Conservation (phyloP, 2,888 invertebrate genomes). For the Dynastes hyllus region DNA sequence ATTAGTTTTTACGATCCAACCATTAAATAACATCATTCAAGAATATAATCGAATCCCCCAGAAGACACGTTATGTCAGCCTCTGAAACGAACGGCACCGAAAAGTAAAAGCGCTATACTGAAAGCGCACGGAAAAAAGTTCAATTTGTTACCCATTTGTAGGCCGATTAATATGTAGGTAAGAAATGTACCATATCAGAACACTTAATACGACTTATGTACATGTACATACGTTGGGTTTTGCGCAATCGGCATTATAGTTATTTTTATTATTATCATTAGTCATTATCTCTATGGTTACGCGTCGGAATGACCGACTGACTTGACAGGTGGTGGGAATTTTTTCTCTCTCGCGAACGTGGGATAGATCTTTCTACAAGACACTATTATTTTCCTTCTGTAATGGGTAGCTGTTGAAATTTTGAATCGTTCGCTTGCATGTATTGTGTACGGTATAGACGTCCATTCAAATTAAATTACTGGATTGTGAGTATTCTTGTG, state of each 20-base stretch:
- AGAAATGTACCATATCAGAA: not conserved
- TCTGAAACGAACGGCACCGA: conserved; percentile 8
- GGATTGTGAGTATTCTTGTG: not conserved
- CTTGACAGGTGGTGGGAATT: conserved; percentile 1
- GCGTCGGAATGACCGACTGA: not conserved
- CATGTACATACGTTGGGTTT: not conserved
- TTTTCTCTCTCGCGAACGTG: not conserved
- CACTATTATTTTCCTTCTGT: not conserved
- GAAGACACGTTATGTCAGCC: conserved; percentile 26
- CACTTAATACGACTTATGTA: not conserved
- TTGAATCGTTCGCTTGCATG: not conserved
- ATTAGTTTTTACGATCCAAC: conserved; percentile 30
- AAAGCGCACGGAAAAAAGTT: not conserved
- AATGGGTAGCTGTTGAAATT: conserved; percentile 8
- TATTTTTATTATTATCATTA: conserved; percentile 7
- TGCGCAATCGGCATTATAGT: not conserved
- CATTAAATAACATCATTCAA: conserved; percentile 38
- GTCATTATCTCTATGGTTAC: not conserved
- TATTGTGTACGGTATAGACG: not conserved
- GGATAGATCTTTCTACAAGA: not conserved
- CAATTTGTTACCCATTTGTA: not conserved
- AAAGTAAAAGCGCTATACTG: conserved; percentile 25
- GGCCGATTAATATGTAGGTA: conserved; percentile 19
- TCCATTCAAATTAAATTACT: not conserved
- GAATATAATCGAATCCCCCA: conserved; percentile 28